A percentile compares a stretch with the other conserved stretches of the same genome.
Evolutionary conservation across 2,888 invertebrate species (phyloP).

Genomic region (Zygogramma bicolorata): DNA sequence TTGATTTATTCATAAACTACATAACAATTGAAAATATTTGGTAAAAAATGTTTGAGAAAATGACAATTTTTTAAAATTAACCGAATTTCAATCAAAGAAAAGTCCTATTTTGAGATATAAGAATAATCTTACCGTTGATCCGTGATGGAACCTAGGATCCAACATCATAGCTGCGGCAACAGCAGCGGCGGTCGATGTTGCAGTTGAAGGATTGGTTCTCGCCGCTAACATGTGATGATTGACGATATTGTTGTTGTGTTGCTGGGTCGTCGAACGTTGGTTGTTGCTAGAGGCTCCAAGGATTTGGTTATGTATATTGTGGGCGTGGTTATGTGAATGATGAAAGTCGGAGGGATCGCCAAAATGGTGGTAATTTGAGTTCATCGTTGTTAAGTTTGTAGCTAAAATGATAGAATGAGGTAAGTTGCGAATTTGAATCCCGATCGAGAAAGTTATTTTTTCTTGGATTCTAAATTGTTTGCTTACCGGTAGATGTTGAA

Average conservation of each 20-base stretch:
- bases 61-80: too few relatives aligned
- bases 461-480: not conserved
- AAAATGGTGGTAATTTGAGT: conserved; percentile 65
- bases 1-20: too few relatives aligned
- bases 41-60: too few relatives aligned
- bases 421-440: too few relatives aligned
- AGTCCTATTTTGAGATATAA: too few relatives aligned
- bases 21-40: too few relatives aligned
- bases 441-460: too few relatives aligned
- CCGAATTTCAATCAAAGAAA: too few relatives aligned
- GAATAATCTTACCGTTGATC: conserved; percentile 61
- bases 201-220: conserved; percentile 62
- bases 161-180: conserved; percentile 69
- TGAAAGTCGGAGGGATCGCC: conserved; percentile 64
- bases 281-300: conserved; percentile 56
- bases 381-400: conserved; percentile 58
- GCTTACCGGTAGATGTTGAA: conserved; percentile 55
- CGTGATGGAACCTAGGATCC: conserved; percentile 68
- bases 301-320: conserved; percentile 65
- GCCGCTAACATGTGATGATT: conserved; percentile 64
- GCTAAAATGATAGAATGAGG: conserved; percentile 44
- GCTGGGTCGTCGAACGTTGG: conserved; percentile 55
- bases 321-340: conserved; percentile 60
- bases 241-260: conserved; percentile 61
- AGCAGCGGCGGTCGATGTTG: conserved; percentile 66